A percentile compares a stretch with the other conserved stretches of the same genome.
phyloP scores from a whole-genome alignment of 2,113 vertebrate species.

The Meriones unguiculatus region DNA sequence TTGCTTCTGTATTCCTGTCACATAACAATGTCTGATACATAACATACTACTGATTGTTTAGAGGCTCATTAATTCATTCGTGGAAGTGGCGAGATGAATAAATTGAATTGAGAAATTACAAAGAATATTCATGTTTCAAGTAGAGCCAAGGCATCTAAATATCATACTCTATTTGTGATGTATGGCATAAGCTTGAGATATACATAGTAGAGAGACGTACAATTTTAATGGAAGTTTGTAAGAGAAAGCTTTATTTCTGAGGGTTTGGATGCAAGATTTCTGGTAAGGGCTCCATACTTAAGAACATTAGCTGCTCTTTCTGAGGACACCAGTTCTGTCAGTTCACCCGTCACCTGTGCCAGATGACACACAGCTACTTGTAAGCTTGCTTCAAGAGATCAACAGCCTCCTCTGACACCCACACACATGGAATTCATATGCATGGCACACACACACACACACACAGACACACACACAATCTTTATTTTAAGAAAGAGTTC shows the following conservation, averaged over 20 bases:
- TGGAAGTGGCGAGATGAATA: not conserved
- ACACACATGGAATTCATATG: not conserved
- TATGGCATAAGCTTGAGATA: not conserved
- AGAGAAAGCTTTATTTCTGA: not conserved
- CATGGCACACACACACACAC: not conserved
- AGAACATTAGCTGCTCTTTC: not conserved
- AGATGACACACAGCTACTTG: not conserved
- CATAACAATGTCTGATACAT: not conserved
- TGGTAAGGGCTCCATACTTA: not conserved
- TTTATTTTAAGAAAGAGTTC: not conserved
- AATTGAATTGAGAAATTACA: slow-evolving; percentile 1
- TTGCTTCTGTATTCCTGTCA: slow-evolving; percentile 9
- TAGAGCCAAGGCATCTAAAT: not conserved
- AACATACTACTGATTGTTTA: not conserved
- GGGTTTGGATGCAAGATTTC: not conserved
- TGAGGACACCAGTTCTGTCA: not conserved
- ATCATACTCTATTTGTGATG: not conserved
- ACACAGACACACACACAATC: not conserved
- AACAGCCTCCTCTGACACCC: not conserved
- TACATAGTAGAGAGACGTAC: not conserved
- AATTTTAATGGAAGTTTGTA: not conserved
- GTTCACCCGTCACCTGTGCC: no score
- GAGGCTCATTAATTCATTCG: slow-evolving; percentile 12
- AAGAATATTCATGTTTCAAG: slow-evolving; percentile 26
- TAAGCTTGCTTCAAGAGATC: not conserved